phyloP scores from a whole-genome alignment of 1,140 invertebrate genomes.

The Olivierus martensii region DNA sequence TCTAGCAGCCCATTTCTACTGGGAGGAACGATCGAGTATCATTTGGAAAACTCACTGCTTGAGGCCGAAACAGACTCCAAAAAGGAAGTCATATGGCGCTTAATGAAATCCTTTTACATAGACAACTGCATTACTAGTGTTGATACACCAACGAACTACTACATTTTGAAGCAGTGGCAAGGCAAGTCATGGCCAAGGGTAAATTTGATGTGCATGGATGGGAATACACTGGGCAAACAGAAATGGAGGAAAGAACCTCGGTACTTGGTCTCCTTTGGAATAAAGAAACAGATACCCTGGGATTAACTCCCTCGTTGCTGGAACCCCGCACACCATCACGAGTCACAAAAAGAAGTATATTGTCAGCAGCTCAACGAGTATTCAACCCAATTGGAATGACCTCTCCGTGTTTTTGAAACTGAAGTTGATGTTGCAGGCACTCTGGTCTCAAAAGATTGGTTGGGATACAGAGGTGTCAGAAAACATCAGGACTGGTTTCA shows the following conservation, averaged over 20 bases:
- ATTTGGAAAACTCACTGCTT: too few relatives aligned
- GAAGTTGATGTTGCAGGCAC: too few relatives aligned
- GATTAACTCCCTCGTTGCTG: not conserved
- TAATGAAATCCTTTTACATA: too few relatives aligned
- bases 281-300: not conserved
- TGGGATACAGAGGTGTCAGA: constrained; percentile 1
- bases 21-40: too few relatives aligned
- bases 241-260: not conserved
- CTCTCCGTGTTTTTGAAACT: too few relatives aligned
- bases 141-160: not conserved
- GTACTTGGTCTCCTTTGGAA: constrained; percentile 8
- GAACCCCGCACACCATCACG: not conserved
- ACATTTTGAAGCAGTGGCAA: not conserved
- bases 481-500: not conserved
- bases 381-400: too few relatives aligned
- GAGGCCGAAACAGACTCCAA: too few relatives aligned
- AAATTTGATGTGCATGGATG: not conserved
- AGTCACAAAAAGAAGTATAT: not conserved
- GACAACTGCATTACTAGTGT: constrained; percentile 5
- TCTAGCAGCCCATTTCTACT: too few relatives aligned
- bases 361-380: not conserved
- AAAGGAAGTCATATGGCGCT: too few relatives aligned
- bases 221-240: not conserved
- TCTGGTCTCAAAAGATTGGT: not conserved
- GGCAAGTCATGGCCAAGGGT: not conserved